Evolutionary conservation across 2,797 vertebrate species (phyloP).

Genomic region (Melanotaenia trifasciata): DNA sequence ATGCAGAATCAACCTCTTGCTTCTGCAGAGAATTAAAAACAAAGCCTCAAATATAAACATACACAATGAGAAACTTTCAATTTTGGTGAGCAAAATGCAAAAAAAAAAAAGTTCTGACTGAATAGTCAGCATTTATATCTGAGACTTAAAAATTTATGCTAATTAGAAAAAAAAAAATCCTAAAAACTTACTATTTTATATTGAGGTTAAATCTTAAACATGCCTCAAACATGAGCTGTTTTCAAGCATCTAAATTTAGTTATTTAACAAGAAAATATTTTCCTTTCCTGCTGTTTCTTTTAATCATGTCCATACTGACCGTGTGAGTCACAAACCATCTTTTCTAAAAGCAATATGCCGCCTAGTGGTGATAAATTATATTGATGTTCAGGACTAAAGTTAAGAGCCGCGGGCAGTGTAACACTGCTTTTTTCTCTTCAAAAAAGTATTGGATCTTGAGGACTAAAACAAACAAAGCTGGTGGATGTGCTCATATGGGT

Average conservation of each 20-base stretch:
- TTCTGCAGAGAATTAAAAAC: not conserved
- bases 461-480: not conserved
- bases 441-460: not conserved
- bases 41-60: not conserved
- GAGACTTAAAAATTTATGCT: no score
- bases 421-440: not conserved
- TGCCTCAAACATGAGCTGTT: no score
- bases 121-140: no score
- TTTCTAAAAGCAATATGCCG: constrained; percentile 15
- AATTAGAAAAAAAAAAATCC: not conserved
- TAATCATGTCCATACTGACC: not conserved
- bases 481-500: not conserved
- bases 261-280: not conserved
- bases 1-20: not conserved
- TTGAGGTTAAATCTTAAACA: not conserved
- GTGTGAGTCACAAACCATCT: constrained; percentile 33
- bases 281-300: not conserved
- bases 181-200: not conserved
- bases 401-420: not conserved
- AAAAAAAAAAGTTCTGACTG: not conserved
- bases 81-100: not conserved
- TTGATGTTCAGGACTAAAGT: not conserved
- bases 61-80: not conserved
- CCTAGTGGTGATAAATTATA: constrained; percentile 36
- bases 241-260: not conserved